phyloP scores from a whole-genome alignment of 1,140 invertebrate genomes.

The Scaptomyza pallida region DNA sequence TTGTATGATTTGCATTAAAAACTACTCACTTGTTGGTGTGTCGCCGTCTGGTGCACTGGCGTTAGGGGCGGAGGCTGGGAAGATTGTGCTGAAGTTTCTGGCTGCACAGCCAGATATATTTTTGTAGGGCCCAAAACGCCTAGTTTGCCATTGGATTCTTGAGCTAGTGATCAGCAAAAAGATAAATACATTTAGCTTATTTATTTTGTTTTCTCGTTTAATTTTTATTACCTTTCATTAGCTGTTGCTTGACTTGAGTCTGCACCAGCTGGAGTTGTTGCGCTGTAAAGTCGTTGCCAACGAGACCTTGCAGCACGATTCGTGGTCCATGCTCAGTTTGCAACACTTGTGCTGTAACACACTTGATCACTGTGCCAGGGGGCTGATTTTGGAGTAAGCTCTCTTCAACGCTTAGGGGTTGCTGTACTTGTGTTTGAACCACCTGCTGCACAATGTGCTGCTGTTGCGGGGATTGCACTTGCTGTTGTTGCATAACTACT shows the following conservation, averaged over 20 bases:
- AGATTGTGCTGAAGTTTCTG: constrained; percentile 76
- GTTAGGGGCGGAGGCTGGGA: constrained; percentile 85
- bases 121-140: constrained; percentile 92
- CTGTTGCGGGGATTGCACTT: constrained; percentile 25
- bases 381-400: constrained; percentile 90
- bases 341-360: constrained; percentile 92
- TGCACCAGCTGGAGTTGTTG: constrained; percentile 92
- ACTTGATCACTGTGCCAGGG: constrained; percentile 93
- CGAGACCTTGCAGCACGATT: constrained; percentile 92
- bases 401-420: constrained; percentile 87
- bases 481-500: constrained; percentile 55
- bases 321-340: constrained; percentile 92
- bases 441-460: constrained; percentile 48
- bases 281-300: constrained; percentile 91
- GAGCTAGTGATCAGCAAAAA: constrained; percentile 85
- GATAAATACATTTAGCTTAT: constrained; percentile 2
- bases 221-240: constrained; percentile 89
- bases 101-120: constrained; percentile 93
- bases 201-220: neutral
- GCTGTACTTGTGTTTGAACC: constrained; percentile 45
- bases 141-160: constrained; percentile 92
- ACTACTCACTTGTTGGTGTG: constrained; percentile 84
- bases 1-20: constrained; percentile 66
- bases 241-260: constrained; percentile 94
- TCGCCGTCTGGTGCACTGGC: constrained; percentile 84